phyloP scores from a whole-genome alignment of 2,888 invertebrate species.

The Eupithecia centaureata region DNA sequence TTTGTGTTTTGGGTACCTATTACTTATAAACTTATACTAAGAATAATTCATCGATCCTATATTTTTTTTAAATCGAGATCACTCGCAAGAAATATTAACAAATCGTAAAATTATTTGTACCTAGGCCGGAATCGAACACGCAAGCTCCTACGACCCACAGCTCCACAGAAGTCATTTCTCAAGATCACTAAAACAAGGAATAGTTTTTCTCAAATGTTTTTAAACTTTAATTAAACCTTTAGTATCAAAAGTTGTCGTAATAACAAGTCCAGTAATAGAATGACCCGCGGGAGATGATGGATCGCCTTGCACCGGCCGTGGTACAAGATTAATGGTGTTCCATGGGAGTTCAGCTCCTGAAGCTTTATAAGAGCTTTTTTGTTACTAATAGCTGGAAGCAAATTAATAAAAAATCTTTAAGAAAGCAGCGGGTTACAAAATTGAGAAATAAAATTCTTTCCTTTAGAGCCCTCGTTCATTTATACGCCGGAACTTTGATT shows the following conservation, averaged over 20 bases:
- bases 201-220: background rate
- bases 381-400: background rate
- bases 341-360: conserved; percentile 14
- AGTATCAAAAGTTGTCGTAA: background rate
- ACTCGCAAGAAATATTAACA: no score
- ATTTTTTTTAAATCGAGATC: no score
- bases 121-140: no score
- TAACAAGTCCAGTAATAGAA: conserved; percentile 23
- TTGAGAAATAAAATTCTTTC: background rate
- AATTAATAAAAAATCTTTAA: background rate
- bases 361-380: conserved; percentile 4
- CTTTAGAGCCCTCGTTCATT: background rate
- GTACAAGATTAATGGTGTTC: conserved; percentile 27
- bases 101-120: no score
- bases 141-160: no score
- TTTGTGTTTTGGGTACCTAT: no score
- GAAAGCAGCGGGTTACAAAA: background rate
- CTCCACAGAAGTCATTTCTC: no score
- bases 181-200: no score
- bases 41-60: no score
- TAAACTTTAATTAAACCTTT: background rate
- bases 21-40: no score
- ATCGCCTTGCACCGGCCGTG: conserved; percentile 17
- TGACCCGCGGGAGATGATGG: conserved; percentile 21
- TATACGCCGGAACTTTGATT: no score